Base-by-base conservation (phyloP, 2,797 vertebrate species). In the Anguilla megastoma region DNA sequence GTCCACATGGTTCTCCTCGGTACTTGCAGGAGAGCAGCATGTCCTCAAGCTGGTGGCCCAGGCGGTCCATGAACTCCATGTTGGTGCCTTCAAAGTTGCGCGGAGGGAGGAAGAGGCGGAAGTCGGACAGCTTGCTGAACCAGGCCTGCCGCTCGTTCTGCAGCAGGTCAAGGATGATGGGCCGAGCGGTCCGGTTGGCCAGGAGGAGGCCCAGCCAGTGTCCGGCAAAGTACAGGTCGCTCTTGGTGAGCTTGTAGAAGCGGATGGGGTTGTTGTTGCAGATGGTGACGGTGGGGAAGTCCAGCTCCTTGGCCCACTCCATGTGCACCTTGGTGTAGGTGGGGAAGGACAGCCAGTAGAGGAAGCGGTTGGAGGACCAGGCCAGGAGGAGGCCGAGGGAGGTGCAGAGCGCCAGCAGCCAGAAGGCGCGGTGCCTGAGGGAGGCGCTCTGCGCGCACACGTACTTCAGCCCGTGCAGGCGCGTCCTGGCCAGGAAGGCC, bases 261-360 rank as follows among this genome's bases (percentile, higher is more conserved):
- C 98, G 98, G 66, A 99, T 95, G 0, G 98, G 98, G 94, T 99
- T 99, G 95, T 99, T 99, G 97, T 99, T 99, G 95, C 98, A 99
- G 93, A 99, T 96, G n/a, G 98, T 99, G 94, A 99, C 96, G 0
- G 98, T 95, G 41, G 98, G 98, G 94, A 99, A 99, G 88, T 97
- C 92, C 91, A 99, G 95, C 95, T 98, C 97, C 91, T 97, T 97
- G 93, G 98, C 98, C 98, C 98, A 99, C 94, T 98, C 97, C 0
- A 97, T 96, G 93, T 98, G 98, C 91, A 99, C 95, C 41, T 97
- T 95, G 9, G 98, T 99, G 94, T 98, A 97, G 9, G 98, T 99
- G 48, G 98, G 98, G 94, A 98, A 99, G 84, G 98, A 96, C 82
- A 99, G 96, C 98, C 98, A 98, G 94, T 99, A 96, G 60, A 99